These are phyloP conservation scores for Maniola jurtina DNA, from an alignment of 1,140 invertebrate species.

Conservation along the genomic window DNA sequence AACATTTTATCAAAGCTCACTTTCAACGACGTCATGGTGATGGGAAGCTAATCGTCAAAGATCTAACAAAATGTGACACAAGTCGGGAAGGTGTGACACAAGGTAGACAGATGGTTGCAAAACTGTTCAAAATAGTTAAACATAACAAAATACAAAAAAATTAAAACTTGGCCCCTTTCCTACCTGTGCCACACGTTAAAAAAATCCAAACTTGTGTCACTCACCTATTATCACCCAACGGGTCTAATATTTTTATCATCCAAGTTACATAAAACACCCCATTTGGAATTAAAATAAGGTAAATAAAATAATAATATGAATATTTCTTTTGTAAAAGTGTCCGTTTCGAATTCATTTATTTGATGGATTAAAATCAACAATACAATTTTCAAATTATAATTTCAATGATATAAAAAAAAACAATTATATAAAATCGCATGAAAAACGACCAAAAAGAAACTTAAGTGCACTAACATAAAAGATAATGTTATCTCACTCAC, in stretches of 20 bases:
- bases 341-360: constrained; percentile 4
- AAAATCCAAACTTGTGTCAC: constrained; percentile 74
- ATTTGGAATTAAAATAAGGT: neutral
- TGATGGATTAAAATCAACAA: constrained; percentile 1
- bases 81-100: constrained; percentile 76
- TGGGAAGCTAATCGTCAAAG: constrained; percentile 28
- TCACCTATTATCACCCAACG: constrained; percentile 49
- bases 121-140: constrained; percentile 1
- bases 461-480: too few species aligned
- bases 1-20: too few species aligned
- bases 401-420: neutral
- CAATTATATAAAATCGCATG: too few species aligned
- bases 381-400: constrained; percentile 2
- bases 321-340: neutral
- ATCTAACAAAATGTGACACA: constrained; percentile 66
- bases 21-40: too few species aligned
- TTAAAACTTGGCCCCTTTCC: constrained; percentile 53
- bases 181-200: constrained; percentile 71
- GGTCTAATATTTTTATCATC: constrained; percentile 4
- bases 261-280: constrained; percentile 4
- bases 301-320: constrained; percentile 13
- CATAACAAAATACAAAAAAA: neutral
- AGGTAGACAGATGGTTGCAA: constrained; percentile 13
- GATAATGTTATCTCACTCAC: too few species aligned
- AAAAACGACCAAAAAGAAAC: too few species aligned